Evolutionary conservation across 2,797 vertebrate genomes (phyloP).

Genomic region (Buphagus erythrorhynchus): DNA sequence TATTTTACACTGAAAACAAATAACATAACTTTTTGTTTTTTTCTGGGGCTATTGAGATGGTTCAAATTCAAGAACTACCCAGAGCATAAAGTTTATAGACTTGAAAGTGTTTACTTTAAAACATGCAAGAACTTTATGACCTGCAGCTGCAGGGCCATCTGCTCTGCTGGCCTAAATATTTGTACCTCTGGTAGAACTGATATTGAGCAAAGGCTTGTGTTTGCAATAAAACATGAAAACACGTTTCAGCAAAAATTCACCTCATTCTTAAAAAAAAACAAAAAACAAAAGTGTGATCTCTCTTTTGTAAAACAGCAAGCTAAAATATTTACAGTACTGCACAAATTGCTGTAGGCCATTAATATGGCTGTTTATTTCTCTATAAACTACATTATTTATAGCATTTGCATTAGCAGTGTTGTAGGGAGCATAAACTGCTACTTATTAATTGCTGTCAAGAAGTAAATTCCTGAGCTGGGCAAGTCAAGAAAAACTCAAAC

Average conservation of each 20-base stretch:
- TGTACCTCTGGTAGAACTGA: conserved; percentile 73
- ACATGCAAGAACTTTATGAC: conserved; percentile 58
- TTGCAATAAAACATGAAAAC: conserved; percentile 56
- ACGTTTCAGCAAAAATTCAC: conserved; percentile 53
- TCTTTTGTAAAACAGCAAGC: conserved; percentile 72
- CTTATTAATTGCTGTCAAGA: conserved; percentile 68
- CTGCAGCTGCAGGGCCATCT: conserved; percentile 74
- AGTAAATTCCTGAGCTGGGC: conserved; percentile 34
- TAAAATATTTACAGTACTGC: conserved; percentile 73
- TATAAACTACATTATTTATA: conserved; percentile 71
- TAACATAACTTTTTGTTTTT: background rate
- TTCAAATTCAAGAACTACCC: conserved; percentile 1
- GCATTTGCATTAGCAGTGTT: conserved; percentile 39
- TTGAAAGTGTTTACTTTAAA: conserved; percentile 68
- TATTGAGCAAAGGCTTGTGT: conserved; percentile 58
- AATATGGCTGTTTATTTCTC: conserved; percentile 67
- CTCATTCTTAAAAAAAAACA: conserved; percentile 31
- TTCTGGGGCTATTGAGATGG: background rate
- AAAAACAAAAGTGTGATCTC: conserved; percentile 12
- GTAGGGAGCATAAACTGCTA: conserved; percentile 61
- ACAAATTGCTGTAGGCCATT: conserved; percentile 62
- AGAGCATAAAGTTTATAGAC: conserved; percentile 20
- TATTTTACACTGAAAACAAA: background rate
- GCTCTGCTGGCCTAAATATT: conserved; percentile 75
- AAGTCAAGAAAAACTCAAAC: conserved; percentile 53